phyloP scores from a whole-genome alignment of 2,888 invertebrate species.

The Conops quadrifasciatus region DNA sequence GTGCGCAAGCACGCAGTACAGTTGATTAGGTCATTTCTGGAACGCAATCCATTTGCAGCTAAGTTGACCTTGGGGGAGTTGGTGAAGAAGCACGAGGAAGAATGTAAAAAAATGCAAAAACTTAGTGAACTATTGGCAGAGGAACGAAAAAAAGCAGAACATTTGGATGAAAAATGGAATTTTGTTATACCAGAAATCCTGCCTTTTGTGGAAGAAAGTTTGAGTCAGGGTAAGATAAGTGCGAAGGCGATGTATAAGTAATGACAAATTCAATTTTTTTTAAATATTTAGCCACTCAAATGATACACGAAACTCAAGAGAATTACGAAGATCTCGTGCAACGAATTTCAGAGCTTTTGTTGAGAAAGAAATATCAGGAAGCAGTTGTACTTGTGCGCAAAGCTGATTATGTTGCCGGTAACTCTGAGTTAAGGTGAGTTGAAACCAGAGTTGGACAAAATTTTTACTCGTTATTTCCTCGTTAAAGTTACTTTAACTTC shows the following conservation, averaged over 20 bases:
- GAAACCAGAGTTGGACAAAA: too few species aligned
- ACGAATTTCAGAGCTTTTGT: conserved; percentile 54
- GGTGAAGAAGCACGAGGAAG: conserved; percentile 69
- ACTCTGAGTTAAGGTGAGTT: conserved; percentile 54
- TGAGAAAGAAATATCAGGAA: conserved; percentile 59
- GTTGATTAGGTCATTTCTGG: conserved; percentile 73
- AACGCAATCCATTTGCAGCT: conserved; percentile 86
- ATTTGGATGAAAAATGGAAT: conserved; percentile 66
- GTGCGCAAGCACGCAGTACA: conserved; percentile 83
- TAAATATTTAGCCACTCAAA: conserved; percentile 46
- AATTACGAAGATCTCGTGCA: conserved; percentile 57
- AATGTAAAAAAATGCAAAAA: conserved; percentile 62
- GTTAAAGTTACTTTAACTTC: too few species aligned
- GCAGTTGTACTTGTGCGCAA: conserved; percentile 58
- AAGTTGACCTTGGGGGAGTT: conserved; percentile 70
- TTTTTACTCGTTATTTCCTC: too few species aligned
- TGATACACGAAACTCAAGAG: conserved; percentile 52
- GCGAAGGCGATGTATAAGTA: not conserved
- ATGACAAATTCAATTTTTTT: not conserved
- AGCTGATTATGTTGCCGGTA: conserved; percentile 60
- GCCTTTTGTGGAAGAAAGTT: conserved; percentile 55
- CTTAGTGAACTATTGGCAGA: conserved; percentile 68
- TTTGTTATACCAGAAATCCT: conserved; percentile 54
- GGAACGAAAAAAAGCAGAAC: conserved; percentile 68
- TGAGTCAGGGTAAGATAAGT: conserved; percentile 51